These are phyloP conservation scores for Charina bottae DNA, from an alignment of 2,113 vertebrate genomes.

Conservation along the genomic window DNA sequence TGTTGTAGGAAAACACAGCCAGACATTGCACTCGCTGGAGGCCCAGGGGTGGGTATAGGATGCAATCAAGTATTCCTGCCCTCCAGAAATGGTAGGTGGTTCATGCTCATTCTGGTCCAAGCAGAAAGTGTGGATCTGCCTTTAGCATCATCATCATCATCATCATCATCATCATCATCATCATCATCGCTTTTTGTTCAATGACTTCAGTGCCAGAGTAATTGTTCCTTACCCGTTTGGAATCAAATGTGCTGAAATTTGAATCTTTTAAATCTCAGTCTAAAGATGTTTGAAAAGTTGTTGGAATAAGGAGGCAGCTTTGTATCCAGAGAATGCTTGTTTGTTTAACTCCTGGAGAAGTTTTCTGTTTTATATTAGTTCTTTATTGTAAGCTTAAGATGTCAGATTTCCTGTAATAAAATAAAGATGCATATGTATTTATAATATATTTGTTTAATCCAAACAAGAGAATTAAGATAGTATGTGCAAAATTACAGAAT, in stretches of 20 bases:
- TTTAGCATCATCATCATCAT: background rate
- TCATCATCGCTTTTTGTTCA: background rate
- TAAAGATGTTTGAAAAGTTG: background rate
- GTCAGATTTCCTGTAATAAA: constrained; percentile 1
- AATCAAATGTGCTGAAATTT: background rate
- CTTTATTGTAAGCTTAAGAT: constrained; percentile 1
- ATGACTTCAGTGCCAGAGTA: background rate
- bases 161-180: background rate
- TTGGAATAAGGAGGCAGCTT: background rate
- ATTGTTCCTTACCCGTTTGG: background rate
- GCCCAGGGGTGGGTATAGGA: background rate
- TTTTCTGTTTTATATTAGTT: constrained; percentile 1
- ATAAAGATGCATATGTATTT: constrained; percentile 1
- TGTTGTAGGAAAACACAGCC: background rate
- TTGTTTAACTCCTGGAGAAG: background rate
- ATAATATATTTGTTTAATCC: background rate
- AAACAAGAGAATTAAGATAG: constrained; percentile 1
- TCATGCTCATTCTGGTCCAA: background rate
- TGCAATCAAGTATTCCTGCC: background rate
- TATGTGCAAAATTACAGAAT: background rate
- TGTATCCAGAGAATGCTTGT: background rate
- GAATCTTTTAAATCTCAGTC: background rate
- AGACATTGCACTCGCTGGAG: background rate
- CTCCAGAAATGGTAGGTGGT: background rate
- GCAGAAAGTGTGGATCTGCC: background rate